Conservation (phyloP, 92 coral and sea anemone genomes). For the Epizoanthus scotinus region DNA sequence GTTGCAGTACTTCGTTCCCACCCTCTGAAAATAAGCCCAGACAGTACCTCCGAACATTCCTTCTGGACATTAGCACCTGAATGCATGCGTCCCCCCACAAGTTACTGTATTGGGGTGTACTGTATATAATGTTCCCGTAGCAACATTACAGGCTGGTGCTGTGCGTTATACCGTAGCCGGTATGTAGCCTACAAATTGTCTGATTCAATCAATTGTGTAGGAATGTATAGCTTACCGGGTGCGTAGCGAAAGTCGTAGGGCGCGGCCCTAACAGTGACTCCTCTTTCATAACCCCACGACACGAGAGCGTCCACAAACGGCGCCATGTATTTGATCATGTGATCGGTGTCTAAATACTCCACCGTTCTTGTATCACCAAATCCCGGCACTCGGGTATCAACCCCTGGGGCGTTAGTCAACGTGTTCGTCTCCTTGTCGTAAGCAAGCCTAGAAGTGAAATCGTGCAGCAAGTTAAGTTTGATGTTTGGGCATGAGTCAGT, state of each 20-base stretch:
- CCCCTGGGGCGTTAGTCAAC: conserved; percentile 77
- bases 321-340: conserved; percentile 65
- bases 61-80: no score
- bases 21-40: no score
- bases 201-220: no score
- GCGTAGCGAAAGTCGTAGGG: conserved; percentile 87
- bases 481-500: no score
- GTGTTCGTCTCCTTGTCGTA: conserved; percentile 65
- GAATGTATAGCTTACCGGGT: conserved; percentile 56
- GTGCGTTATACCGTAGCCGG: no score
- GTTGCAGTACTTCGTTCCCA: no score
- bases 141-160: no score
- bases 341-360: conserved; percentile 75
- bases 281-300: conserved; percentile 82
- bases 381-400: conserved; percentile 79
- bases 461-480: no score
- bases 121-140: no score
- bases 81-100: no score
- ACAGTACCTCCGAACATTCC: no score
- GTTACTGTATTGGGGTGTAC: no score
- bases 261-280: conserved; percentile 76
- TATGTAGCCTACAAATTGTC: background rate
- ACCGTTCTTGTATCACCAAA: conserved; percentile 80
- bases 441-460: conserved; percentile 53
- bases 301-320: conserved; percentile 72